phyloP scores from a whole-genome alignment of 1,140 invertebrate species.

The Lepidurus arcticus region DNA sequence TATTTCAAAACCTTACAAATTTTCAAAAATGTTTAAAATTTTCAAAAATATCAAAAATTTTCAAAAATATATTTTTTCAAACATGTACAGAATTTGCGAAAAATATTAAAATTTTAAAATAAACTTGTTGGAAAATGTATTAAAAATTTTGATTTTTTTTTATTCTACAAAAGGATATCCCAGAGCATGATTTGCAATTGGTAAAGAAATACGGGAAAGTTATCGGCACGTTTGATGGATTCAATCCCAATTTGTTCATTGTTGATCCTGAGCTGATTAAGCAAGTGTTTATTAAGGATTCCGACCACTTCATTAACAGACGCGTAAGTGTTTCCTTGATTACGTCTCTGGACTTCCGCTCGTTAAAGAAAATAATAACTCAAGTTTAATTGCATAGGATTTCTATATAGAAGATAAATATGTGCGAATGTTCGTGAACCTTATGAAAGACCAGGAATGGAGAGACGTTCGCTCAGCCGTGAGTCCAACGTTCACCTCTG shows the following conservation, averaged over 20 bases:
- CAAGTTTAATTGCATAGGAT: neutral
- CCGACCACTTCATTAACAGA: constrained; percentile 51
- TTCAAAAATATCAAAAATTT: too few relatives aligned
- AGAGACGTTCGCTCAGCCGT: constrained; percentile 52
- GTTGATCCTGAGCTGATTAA: constrained; percentile 52
- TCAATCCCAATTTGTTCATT: constrained; percentile 27
- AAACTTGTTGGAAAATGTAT: neutral
- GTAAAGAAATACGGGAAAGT: constrained; percentile 33
- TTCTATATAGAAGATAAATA: constrained; percentile 20
- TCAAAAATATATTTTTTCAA: too few relatives aligned
- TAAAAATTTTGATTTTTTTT: neutral
- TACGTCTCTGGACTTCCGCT: neutral
- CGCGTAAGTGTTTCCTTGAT: neutral
- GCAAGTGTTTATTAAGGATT: constrained; percentile 51
- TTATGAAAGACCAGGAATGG: constrained; percentile 47
- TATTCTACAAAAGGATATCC: constrained; percentile 17
- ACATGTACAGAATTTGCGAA: too few relatives aligned
- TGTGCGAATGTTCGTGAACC: constrained; percentile 29
- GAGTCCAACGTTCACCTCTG: constrained; percentile 52
- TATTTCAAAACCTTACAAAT: too few relatives aligned
- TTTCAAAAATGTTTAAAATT: too few relatives aligned
- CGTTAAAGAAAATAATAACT: neutral
- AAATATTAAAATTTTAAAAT: neutral
- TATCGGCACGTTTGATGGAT: constrained; percentile 30
- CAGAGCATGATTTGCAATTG: constrained; percentile 25